Base-by-base conservation (phyloP, 64 coral and sea anemone genomes). In the Stylophora pistillata region DNA sequence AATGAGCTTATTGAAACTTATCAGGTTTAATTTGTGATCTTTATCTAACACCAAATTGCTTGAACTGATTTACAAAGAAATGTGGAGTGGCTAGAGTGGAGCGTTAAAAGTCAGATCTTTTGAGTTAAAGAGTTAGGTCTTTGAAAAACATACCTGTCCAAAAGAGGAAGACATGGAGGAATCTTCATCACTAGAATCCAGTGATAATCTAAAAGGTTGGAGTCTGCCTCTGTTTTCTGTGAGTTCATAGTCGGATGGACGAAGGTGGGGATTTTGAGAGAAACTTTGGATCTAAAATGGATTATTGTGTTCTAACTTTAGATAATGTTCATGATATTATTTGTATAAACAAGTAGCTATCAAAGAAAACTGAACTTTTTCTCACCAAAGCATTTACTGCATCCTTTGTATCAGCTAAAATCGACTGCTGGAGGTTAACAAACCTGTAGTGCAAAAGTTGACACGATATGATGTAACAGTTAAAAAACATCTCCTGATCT, bases 141-240 rank as follows among this genome's bases (percentile, higher is more conserved):
- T 1, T 76, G 18, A 2, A 4, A 20, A 17, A 32, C 16, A 2
- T 88, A 98, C 95, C 91, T 98, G 92, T 30, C 89, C 95, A 98
- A 98, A 94, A 29, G 95, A 98, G 30, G 95, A 98, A 71, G 95
- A 87, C 56, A 94, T 29, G 1, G 88, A 98, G 15, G 91, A 94
- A 82, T 98, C 91, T 70, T 98, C 95, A 79, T 98, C 95, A 78
- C 86, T 91, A n/a, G 88, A 93, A 73, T 98, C 95, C 85, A 94
- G 78, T 12, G 92, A 94, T 33, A 94, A 83, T 78, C 87, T 90
- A 28, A 94, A 79, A 15, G 81, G 53, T 9, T 94, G 91, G 14
- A 82, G 73, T 41, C 79, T 14, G 71, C 73, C 83, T 27, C 90
- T 98, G 86, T 94, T 89, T 88, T 94, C 95, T 85, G 92, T 81